phyloP scores from a whole-genome alignment of 1,140 invertebrate genomes.

The Campodea augens region DNA sequence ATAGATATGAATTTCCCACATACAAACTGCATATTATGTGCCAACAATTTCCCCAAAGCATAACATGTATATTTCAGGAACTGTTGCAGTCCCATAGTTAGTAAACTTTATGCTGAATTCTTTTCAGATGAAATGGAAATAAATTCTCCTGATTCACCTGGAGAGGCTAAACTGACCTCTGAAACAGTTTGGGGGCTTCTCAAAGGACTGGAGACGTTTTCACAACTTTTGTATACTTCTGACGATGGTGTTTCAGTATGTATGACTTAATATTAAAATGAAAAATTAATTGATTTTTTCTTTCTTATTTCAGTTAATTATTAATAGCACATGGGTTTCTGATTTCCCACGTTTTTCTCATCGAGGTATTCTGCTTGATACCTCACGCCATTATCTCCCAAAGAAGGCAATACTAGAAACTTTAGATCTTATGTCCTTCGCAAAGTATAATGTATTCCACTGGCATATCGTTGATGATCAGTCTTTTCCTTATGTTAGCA shows the following conservation, averaged over 20 bases:
- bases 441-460: slow-evolving; percentile 83
- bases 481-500: slow-evolving; percentile 70
- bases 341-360: slow-evolving; percentile 55
- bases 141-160: not conserved
- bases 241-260: slow-evolving; percentile 25
- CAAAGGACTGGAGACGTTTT: slow-evolving; percentile 57
- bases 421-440: slow-evolving; percentile 64
- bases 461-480: slow-evolving; percentile 90
- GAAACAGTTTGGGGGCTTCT: slow-evolving; percentile 53
- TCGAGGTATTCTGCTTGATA: slow-evolving; percentile 63
- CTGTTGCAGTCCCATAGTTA: no score
- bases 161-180: slow-evolving; percentile 18
- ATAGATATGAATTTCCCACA: no score
- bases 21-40: no score
- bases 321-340: slow-evolving; percentile 32
- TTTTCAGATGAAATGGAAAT: not conserved
- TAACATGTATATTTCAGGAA: no score
- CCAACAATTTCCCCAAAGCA: no score
- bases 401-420: slow-evolving; percentile 38
- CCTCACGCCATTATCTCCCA: slow-evolving; percentile 58
- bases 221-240: slow-evolving; percentile 38
- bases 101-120: not conserved
- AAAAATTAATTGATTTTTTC: slow-evolving; percentile 2
- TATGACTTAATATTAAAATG: slow-evolving; percentile 9
- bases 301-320: slow-evolving; percentile 17